Evolutionary conservation across 2,797 vertebrate genomes (phyloP).

Genomic region (Phoebastria nigripes): DNA sequence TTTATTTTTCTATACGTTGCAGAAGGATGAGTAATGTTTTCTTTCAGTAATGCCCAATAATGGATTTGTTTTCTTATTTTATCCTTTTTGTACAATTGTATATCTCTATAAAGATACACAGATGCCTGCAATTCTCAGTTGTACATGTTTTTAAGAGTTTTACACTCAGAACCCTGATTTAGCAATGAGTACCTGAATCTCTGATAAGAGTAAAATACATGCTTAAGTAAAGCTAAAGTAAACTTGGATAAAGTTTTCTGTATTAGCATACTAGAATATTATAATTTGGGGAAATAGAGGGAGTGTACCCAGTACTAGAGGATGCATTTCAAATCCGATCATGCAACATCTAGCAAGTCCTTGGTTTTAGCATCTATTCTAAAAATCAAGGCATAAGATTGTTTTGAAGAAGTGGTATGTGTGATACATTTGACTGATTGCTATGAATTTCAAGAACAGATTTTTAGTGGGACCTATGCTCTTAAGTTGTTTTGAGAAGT

Average conservation of each 20-base stretch:
- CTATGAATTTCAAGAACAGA: background rate
- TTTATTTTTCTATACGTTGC: background rate
- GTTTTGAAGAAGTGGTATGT: background rate
- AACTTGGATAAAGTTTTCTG: background rate
- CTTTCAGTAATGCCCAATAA: background rate
- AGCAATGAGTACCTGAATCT: background rate
- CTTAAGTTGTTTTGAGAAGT: background rate
- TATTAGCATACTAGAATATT: background rate
- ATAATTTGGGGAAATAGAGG: background rate
- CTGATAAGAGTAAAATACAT: background rate
- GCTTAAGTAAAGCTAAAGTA: background rate
- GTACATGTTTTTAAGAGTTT: background rate
- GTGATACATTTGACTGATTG: background rate
- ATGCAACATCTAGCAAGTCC: background rate
- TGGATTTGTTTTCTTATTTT: background rate
- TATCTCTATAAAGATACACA: background rate
- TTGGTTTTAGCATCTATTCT: background rate
- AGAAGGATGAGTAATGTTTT: conserved; percentile 2
- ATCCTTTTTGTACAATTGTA: background rate
- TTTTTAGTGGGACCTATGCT: background rate
- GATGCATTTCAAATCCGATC: background rate
- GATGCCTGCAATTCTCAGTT: background rate
- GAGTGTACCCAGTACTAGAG: background rate
- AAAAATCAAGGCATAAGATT: background rate
- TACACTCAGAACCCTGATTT: background rate